Percentiles rank a stretch among this genome's conserved stretches.
Evolutionary conservation across 2,113 vertebrate genomes (phyloP).

Genomic region (Micronisus gabar): DNA sequence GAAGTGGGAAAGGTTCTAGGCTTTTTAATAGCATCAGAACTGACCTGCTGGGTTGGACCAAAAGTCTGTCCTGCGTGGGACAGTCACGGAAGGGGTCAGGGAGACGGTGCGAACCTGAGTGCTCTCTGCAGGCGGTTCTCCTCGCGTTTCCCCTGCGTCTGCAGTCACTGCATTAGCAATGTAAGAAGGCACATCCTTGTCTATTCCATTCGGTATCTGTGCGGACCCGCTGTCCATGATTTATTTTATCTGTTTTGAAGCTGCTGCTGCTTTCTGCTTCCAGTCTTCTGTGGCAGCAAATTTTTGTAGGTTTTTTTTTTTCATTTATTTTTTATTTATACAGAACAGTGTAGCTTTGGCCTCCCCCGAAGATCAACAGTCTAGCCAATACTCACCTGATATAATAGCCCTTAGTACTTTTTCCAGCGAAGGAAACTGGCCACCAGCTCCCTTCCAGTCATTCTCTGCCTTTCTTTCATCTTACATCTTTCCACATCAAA

Average conservation of each 20-base stretch:
- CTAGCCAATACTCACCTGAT: background rate
- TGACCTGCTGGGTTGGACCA: background rate
- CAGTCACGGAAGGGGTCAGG: background rate
- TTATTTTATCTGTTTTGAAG: background rate
- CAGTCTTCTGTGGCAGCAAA: background rate
- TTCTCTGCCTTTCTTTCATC: slow-evolving; percentile 23
- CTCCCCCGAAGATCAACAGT: background rate
- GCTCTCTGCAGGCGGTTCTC: background rate
- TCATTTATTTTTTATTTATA: background rate
- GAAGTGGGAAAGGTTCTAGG: background rate
- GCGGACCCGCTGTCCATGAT: background rate
- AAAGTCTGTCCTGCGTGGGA: background rate
- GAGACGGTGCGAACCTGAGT: background rate
- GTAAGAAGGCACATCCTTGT: background rate
- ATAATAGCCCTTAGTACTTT: background rate
- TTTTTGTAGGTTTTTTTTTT: background rate
- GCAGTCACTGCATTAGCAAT: background rate
- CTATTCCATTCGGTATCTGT: background rate
- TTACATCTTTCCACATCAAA: slow-evolving; percentile 16
- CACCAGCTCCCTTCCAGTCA: background rate
- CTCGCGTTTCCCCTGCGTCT: fast-evolving
- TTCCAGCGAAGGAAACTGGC: background rate
- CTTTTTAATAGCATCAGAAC: background rate
- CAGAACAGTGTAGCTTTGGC: background rate
- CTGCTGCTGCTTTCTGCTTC: background rate